These are phyloP conservation scores for Heliothis virescens DNA, from an alignment of 1,140 invertebrate genomes.

Conservation along the genomic window DNA sequence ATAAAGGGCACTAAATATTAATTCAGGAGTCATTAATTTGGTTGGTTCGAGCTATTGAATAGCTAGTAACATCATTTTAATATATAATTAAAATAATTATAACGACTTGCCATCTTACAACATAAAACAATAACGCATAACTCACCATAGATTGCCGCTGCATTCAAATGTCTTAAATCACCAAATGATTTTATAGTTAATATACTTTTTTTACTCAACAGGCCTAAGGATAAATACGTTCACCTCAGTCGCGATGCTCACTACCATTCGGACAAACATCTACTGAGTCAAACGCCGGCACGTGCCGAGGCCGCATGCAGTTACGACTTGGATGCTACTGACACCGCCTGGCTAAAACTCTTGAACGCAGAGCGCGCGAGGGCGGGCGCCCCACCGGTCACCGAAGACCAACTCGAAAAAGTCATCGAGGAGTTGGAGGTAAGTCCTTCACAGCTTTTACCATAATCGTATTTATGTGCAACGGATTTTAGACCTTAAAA, in stretches of 20 bases:
- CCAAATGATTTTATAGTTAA: background rate
- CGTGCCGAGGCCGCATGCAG: conserved; percentile 96
- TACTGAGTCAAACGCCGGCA: conserved; percentile 94
- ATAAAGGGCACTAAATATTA: no score
- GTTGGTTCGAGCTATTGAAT: background rate
- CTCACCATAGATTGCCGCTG: background rate
- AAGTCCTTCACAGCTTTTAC: conserved; percentile 46
- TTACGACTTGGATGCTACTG: conserved; percentile 98
- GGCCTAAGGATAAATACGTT: conserved; percentile 96
- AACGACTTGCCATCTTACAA: background rate
- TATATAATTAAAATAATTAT: background rate
- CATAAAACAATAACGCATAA: background rate
- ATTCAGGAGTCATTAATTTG: no score
- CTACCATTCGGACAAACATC: conserved; percentile 94
- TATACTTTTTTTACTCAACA: conserved; percentile 80
- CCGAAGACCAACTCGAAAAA: conserved; percentile 95
- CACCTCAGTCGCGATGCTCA: conserved; percentile 95
- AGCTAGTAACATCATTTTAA: no score
- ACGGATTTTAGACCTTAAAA: no score
- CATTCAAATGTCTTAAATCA: no score
- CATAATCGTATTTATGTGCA: background rate
- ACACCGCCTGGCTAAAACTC: conserved; percentile 95
- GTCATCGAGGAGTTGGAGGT: conserved; percentile 97
- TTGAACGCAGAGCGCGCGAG: conserved; percentile 95
- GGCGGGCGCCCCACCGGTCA: conserved; percentile 90